Evolutionary conservation across 37 sponge, comb jelly and placozoan species (phyloP), one percentile per base, ranked within the genome.

Genomic region (Bolinopsis microptera): DNA sequence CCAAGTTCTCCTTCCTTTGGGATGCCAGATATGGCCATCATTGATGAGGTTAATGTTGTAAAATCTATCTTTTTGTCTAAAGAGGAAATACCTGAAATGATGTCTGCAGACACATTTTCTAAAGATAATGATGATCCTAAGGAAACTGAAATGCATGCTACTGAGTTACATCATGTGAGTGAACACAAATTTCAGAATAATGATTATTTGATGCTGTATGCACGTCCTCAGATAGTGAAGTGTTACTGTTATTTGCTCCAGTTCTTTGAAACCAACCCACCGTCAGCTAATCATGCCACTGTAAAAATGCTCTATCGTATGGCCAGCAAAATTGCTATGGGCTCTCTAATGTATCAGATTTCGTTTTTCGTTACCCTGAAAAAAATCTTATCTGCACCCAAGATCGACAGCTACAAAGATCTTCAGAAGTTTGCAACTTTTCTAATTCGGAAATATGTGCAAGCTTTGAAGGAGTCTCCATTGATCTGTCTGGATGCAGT

Each of bases 1-100:
- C 90, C 90, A 41, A 86, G 48, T 41, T 86, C 90, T n/a, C 90
- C 90, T 24, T 86, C 90, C 3, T 86, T 86, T 86, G 90, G 90
- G 0, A 86, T 86, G 90, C 90, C 90, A 24, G 90, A 86, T 26
- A 86, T 86, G 90, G 41, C 90, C 2, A 34, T 86, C 30, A 40
- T 86, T n/a, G 90, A 86, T 86, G 90, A 86, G 61, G 26, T 86
- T 1, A 86, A 86, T 86, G 90, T 86, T 2, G 35, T 86, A 38
- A 86, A 86, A 27, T 39, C 61, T 39, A 86, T 86, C 0, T 86
- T 86, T 86, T 27, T 86, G 31, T 86, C 90, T 33, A 35, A 27
- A 33, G 90, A 86, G 30, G 90, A 86, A 24, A 86, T 86, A 25
- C 90, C 90, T 41, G 90, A 86, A 26, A 24, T 86, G 31, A 86